Base-by-base conservation (phyloP, 2,888 invertebrate species). In the Hemistola chrysoprasaria region DNA sequence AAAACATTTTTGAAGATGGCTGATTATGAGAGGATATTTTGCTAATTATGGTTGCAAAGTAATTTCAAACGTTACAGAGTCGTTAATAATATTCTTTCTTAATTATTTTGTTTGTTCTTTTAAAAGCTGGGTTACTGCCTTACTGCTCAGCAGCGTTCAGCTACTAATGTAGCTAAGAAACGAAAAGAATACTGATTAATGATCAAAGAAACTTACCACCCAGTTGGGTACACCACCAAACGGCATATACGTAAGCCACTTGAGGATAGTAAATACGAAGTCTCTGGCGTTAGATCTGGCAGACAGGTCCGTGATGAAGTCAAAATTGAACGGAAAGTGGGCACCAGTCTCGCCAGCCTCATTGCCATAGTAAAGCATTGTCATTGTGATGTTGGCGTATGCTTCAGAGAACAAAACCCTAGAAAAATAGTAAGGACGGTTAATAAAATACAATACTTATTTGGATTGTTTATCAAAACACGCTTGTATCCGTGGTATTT, bases 271-370 rank as follows among this genome's bases (percentile, higher is more conserved):
- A 22, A 84, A 77, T 1, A 88, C 86, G 45, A 90, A 80, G 51
- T 90, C 87, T 1, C 75, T 54, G 0, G 91, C 91, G 6, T 62
- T 86, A 1, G 90, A 90, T 1, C 70, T 54, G 0, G 69, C 62
- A 0, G 82, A 83, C 0, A 92, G 59, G 6, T 86, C 81, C 0
- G 80, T 82, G 42, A 93, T 81, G 47, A 93, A 83, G 55, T 91
- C 87, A 42, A 93, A 93, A 69, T 93, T 93, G 65, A 93, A 93
- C 0, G 93, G 92, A 40, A 93, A 90, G 48, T 93, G 91, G 0
- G 91, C 86, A 0, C 92, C 91, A 2, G 60, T 37, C 0, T 64
- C 64, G 44, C 65, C 69, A 1, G 66, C 39, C 48, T 78, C 87
- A 54, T 84, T 82, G 0, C 92, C 91, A 60, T 92, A 93, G 70